These are phyloP conservation scores for Netelia melanura DNA, from an alignment of 2,888 invertebrate species.

Conservation along the genomic window DNA sequence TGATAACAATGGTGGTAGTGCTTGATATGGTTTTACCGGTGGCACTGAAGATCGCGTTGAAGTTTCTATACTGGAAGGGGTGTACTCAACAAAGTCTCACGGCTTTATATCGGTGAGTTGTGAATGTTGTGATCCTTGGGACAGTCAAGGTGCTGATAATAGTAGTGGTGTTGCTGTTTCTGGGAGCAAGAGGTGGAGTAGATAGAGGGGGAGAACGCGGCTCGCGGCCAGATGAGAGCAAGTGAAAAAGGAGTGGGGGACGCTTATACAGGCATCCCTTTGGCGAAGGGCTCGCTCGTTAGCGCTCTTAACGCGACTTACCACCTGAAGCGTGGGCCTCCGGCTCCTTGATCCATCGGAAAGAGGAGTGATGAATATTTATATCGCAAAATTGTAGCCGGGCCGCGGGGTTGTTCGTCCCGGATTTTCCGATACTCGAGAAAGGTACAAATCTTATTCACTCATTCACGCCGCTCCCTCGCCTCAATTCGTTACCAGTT, in stretches of 20 bases:
- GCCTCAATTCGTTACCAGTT: slow-evolving; percentile 45
- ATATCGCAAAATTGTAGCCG: slow-evolving; percentile 83
- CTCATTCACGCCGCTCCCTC: slow-evolving; percentile 18
- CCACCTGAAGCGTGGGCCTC: slow-evolving; percentile 82
- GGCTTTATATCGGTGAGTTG: slow-evolving; percentile 23
- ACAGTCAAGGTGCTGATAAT: slow-evolving; percentile 60
- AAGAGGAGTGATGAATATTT: slow-evolving; percentile 83
- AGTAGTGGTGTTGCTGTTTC: slow-evolving; percentile 39
- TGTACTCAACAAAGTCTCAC: slow-evolving; percentile 55
- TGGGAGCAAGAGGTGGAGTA: slow-evolving; percentile 7
- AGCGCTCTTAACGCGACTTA: slow-evolving; percentile 84
- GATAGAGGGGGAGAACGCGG: slow-evolving; percentile 32
- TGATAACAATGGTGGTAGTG: slow-evolving; percentile 22
- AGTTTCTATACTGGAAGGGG: slow-evolving; percentile 61
- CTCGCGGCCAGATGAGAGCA: slow-evolving; percentile 42
- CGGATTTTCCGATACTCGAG: slow-evolving; percentile 17
- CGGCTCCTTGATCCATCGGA: slow-evolving; percentile 81
- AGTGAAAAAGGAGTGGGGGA: slow-evolving; percentile 50
- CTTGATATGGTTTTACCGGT: slow-evolving; percentile 19
- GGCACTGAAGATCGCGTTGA: slow-evolving; percentile 27
- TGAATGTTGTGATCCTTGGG: slow-evolving; percentile 35
- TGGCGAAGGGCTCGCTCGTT: slow-evolving; percentile 82
- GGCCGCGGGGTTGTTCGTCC: slow-evolving; percentile 46
- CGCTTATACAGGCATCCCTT: slow-evolving; percentile 53
- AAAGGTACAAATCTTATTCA: slow-evolving; percentile 4